Percentiles rank a stretch among this genome's conserved stretches.
These are phyloP conservation scores for Channallabes apus DNA, from an alignment of 2,797 vertebrate genomes.

Conservation along the genomic window DNA sequence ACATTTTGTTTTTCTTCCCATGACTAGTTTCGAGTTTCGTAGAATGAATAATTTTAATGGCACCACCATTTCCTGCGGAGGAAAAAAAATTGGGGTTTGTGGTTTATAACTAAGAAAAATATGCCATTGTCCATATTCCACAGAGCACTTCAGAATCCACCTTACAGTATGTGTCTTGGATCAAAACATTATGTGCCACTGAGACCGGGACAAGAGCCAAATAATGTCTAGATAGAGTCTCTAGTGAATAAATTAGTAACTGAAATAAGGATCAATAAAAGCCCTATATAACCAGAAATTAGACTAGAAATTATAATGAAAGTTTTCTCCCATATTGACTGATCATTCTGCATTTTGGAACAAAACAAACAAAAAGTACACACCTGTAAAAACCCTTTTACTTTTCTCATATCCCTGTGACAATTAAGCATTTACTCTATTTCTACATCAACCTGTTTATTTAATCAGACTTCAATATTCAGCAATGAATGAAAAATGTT, in stretches of 20 bases:
- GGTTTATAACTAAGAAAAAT: not conserved
- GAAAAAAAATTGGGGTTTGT: not conserved
- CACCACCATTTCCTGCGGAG: not conserved
- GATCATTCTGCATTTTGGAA: not conserved
- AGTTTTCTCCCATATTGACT: not conserved
- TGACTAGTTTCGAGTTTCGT: not conserved
- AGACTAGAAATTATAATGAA: not conserved
- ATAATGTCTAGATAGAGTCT: not conserved
- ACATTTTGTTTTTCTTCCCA: not conserved
- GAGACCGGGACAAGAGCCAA: not conserved
- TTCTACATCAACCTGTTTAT: not conserved
- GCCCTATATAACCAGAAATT: too few species aligned
- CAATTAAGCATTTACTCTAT: not conserved
- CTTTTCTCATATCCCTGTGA: not conserved
- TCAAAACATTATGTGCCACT: not conserved
- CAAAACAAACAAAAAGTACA: not conserved
- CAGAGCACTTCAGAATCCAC: not conserved
- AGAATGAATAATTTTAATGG: not conserved
- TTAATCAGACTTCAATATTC: not conserved
- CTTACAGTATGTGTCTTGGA: not conserved
- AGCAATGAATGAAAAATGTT: not conserved
- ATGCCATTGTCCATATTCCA: not conserved
- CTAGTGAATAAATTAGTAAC: not conserved
- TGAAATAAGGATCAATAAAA: not conserved
- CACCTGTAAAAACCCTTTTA: not conserved